These are phyloP conservation scores for Monodelphis domestica DNA, from an alignment of 2,797 vertebrate genomes.

Conservation along the genomic window DNA sequence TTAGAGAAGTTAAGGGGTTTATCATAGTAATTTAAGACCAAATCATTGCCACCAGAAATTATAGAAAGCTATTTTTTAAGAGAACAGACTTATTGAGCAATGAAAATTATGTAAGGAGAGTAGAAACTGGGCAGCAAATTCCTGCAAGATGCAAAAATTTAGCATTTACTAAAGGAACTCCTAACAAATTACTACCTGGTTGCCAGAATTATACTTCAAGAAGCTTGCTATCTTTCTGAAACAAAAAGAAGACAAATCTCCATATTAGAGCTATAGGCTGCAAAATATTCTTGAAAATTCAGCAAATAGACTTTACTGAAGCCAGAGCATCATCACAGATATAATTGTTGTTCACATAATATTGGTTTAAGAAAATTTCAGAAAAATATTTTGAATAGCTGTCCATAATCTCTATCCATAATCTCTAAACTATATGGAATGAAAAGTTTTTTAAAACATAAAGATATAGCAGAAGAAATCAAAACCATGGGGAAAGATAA, in stretches of 20 bases:
- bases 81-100: not conserved
- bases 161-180: not conserved
- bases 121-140: not conserved
- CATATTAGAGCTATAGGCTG: not conserved
- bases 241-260: not conserved
- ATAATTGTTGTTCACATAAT: not conserved
- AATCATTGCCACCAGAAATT: not conserved
- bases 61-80: too few species aligned
- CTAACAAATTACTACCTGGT: not conserved
- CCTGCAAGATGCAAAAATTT: not conserved
- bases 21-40: not conserved
- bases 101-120: not conserved
- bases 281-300: not conserved
- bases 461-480: not conserved
- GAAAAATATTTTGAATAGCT: not conserved
- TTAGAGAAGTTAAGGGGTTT: not conserved
- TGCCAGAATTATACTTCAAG: not conserved
- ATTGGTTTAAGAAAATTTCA: not conserved
- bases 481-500: not conserved
- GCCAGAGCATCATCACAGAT: not conserved
- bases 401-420: not conserved
- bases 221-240: not conserved
- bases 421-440: not conserved
- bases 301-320: not conserved
- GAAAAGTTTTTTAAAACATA: not conserved